Conservation (phyloP, 2,113 vertebrate species). For the Amphilophus citrinellus region DNA sequence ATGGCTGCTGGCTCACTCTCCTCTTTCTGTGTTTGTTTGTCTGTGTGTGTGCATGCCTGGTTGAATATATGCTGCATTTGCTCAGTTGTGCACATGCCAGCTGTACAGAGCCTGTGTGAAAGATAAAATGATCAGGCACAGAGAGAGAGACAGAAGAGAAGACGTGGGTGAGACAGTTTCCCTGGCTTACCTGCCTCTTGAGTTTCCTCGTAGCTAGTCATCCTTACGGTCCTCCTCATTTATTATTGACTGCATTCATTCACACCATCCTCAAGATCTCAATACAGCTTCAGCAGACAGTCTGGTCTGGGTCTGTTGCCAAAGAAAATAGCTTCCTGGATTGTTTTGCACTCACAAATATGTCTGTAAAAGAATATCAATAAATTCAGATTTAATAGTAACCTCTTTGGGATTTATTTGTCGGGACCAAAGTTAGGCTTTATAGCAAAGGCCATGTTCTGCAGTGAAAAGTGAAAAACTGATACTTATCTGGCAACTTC, state of each 20-base stretch:
- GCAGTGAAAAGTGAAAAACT: background rate
- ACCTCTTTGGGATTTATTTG: background rate
- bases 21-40: slow-evolving; percentile 11
- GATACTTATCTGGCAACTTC: background rate
- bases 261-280: slow-evolving; percentile 73
- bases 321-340: slow-evolving; percentile 23
- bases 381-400: background rate
- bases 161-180: slow-evolving; percentile 14
- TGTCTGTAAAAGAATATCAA: background rate
- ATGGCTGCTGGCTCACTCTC: slow-evolving; percentile 34
- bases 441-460: background rate
- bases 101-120: slow-evolving; percentile 19
- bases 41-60: slow-evolving; percentile 13
- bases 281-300: slow-evolving; percentile 61
- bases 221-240: slow-evolving; percentile 80
- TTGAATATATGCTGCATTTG: slow-evolving; percentile 43
- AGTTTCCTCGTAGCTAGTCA: slow-evolving; percentile 75
- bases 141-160: slow-evolving; percentile 2
- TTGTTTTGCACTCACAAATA: background rate
- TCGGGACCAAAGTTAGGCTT: background rate
- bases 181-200: slow-evolving; percentile 62
- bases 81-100: slow-evolving; percentile 26
- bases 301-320: slow-evolving; percentile 6
- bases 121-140: slow-evolving; percentile 31
- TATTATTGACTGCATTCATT: slow-evolving; percentile 85